Conservation (phyloP, 2,888 invertebrate species). For the Lepidochitona cinerea region DNA sequence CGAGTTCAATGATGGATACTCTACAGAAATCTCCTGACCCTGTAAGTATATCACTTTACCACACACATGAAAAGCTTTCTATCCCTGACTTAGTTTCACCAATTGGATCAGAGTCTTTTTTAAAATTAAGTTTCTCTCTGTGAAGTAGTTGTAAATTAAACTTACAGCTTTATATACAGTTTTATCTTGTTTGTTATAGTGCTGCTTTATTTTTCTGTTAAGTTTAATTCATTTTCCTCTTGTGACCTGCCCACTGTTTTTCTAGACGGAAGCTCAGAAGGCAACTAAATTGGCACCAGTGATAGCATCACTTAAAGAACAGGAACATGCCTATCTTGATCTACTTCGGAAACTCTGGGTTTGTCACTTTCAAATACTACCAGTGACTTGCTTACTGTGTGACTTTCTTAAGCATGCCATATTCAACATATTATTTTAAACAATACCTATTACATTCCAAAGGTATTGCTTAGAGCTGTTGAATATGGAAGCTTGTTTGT, state of each 20-base stretch:
- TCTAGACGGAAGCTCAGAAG: slow-evolving; percentile 34
- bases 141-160: neutral
- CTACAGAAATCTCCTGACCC: slow-evolving; percentile 60
- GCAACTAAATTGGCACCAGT: slow-evolving; percentile 36
- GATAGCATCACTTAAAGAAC: slow-evolving; percentile 53
- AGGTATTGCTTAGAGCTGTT: too few relatives aligned
- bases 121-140: neutral
- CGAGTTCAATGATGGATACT: slow-evolving; percentile 64
- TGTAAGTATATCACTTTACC: slow-evolving; percentile 37
- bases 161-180: too few relatives aligned
- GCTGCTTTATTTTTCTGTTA: neutral
- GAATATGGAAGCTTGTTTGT: too few relatives aligned
- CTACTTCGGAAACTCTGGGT: slow-evolving; percentile 55
- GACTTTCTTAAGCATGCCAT: too few relatives aligned
- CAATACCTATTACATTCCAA: too few relatives aligned
- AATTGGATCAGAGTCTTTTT: too few relatives aligned
- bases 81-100: too few relatives aligned
- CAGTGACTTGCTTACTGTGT: neutral
- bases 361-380: slow-evolving; percentile 23
- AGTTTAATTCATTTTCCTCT: neutral
- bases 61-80: neutral
- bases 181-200: too few relatives aligned
- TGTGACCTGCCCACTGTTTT: slow-evolving; percentile 2
- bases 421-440: too few relatives aligned
- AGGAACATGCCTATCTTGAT: slow-evolving; percentile 63